Base-by-base conservation (phyloP, 2,113 vertebrate species). In the Psilopsiagon aurifrons region DNA sequence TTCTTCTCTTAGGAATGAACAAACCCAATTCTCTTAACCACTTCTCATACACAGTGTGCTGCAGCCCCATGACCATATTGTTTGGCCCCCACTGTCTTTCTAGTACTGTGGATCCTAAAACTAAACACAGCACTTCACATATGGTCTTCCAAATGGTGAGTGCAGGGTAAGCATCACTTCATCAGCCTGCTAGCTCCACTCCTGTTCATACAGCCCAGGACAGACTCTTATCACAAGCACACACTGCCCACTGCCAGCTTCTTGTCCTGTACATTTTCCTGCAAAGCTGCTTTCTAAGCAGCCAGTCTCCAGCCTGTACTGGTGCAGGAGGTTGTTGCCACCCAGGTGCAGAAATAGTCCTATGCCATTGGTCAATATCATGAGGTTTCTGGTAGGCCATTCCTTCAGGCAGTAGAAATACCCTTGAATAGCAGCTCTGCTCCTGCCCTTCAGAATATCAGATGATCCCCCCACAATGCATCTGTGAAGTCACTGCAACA, bases 31-130 rank as follows among this genome's bases (percentile, higher is more conserved):
- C 55, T 57, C 31, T 57, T 18, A 6, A 33, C 31, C 31, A 33
- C 31, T 67, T 51, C 49, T 37, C 51, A 23, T 10, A 35, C 11
- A 46, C 10, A 31, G 24, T 35, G 35, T 66, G 25, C 20, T 49
- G 43, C 25, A 57, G 31, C 7, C 20, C 41, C 0, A 0, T 8
- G 29, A 41, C 20, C 13, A 17, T 25, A 10, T 7, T n/a, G 14
- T 23, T 39, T 16, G 13, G 18, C 59, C 28, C 44, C 52, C 52
- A 16, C 33, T 23, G 27, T 37, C 22, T 10, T 67, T 75, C 37
- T 44, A 8, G 9, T 25, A 47, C 49, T 73, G 8, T 6, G 6
- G 16, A 80, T n/a, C 28, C 39, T n/a, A 39, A 63, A 71, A 25
- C 14, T 46, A 18, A 39, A n/a, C 18, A 54, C 6, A 69, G 17